Conservation (phyloP, 2,888 invertebrate genomes). For the Conistra vaccinii region DNA sequence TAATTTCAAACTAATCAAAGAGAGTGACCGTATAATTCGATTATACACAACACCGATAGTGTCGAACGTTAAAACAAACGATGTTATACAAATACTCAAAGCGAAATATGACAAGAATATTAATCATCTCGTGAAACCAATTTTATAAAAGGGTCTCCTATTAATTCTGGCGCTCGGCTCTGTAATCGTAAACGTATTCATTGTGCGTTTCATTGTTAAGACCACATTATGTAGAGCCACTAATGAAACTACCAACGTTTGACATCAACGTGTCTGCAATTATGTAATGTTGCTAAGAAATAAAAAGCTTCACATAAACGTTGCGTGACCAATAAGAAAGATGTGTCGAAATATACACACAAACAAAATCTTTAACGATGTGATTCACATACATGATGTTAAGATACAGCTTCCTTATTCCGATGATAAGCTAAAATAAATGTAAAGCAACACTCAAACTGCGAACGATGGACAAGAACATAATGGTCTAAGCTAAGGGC, state of each 20-base stretch:
- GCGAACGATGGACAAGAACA: conserved; percentile 49
- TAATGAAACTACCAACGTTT: conserved; percentile 48
- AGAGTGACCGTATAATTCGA: conserved; percentile 52
- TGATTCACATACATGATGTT: conserved; percentile 38
- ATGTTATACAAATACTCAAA: conserved; percentile 11
- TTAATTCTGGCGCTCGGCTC: conserved; percentile 20
- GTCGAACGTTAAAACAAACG: conserved; percentile 32
- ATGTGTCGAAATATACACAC: conserved; percentile 42
- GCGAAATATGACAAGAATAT: conserved; percentile 50
- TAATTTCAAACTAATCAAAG: conserved; percentile 51
- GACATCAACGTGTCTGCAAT: conserved; percentile 43
- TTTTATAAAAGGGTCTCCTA: conserved; percentile 34
- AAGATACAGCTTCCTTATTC: conserved; percentile 31
- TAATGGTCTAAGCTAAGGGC: conserved; percentile 66
- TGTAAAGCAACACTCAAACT: conserved; percentile 60
- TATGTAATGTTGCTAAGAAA: conserved; percentile 61
- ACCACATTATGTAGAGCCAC: conserved; percentile 32
- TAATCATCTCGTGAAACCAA: conserved; percentile 40
- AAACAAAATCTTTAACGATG: conserved; percentile 40
- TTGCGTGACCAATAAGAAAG: conserved; percentile 40
- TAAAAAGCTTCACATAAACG: conserved; percentile 49
- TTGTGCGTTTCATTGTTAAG: conserved; percentile 42
- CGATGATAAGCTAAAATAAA: conserved; percentile 38
- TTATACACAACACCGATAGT: conserved; percentile 28
- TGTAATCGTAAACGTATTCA: conserved; percentile 47